Conservation (phyloP, 37 sponge, comb jelly and placozoan genomes). For the Geodia barretti region DNA sequence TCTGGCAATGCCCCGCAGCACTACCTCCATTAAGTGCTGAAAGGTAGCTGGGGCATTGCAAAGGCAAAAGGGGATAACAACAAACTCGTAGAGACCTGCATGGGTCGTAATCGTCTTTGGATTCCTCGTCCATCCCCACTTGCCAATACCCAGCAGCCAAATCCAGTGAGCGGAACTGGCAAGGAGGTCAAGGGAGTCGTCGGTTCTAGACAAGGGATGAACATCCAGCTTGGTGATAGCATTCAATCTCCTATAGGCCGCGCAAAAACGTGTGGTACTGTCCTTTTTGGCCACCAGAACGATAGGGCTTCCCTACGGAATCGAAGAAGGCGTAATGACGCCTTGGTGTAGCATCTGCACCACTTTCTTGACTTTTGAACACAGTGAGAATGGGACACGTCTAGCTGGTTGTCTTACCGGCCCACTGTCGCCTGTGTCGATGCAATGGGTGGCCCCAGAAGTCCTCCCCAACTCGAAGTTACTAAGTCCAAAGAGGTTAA, state of each 20-base stretch:
- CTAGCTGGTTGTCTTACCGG: slow-evolving; percentile 17
- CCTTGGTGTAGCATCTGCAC: slow-evolving; percentile 17
- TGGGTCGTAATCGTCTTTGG: no score
- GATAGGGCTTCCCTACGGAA: slow-evolving; percentile 18
- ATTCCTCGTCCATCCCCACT: no score
- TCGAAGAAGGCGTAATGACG: slow-evolving; percentile 10
- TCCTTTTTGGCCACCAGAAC: slow-evolving; percentile 1
- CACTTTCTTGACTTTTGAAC: not conserved
- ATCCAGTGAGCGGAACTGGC: slow-evolving; percentile 8
- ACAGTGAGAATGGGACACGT: not conserved
- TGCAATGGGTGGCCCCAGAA: not conserved
- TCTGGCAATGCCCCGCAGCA: not conserved
- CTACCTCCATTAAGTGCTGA: not conserved
- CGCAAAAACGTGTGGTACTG: slow-evolving; percentile 3
- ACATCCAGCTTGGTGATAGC: not conserved
- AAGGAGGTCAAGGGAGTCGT: slow-evolving; percentile 7
- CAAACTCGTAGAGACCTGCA: no score
- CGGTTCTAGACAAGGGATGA: slow-evolving; percentile 3
- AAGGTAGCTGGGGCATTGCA: not conserved
- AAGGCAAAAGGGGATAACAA: no score
- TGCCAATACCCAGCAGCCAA: no score
- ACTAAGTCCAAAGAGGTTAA: slow-evolving; percentile 16
- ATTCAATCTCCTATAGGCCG: slow-evolving; percentile 2
- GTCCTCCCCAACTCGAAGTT: slow-evolving; percentile 22
- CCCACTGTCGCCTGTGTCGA: slow-evolving; percentile 16